Conservation (phyloP, 2,888 invertebrate genomes). For the Dynastes grantii region DNA sequence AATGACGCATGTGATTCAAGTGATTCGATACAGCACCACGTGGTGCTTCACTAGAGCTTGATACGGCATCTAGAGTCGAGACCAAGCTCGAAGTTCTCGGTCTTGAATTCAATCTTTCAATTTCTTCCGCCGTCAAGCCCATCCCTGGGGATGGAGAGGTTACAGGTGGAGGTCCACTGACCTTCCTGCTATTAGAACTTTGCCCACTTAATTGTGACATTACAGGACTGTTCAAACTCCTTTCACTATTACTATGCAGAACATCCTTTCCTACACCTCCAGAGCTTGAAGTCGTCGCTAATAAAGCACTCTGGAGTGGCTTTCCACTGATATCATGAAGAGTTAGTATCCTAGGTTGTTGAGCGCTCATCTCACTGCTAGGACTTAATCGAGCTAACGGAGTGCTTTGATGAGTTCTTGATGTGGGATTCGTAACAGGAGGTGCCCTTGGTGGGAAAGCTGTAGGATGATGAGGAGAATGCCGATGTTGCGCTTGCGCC, state of each 20-base stretch:
- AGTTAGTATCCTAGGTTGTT: slow-evolving; percentile 93
- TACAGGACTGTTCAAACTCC: slow-evolving; percentile 92
- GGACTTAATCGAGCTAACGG: slow-evolving; percentile 92
- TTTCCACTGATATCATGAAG: slow-evolving; percentile 95
- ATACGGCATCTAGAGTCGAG: slow-evolving; percentile 94
- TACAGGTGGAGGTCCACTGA: slow-evolving; percentile 79
- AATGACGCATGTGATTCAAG: slow-evolving; percentile 81
- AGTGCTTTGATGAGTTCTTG: slow-evolving; percentile 89
- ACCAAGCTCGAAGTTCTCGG: slow-evolving; percentile 93
- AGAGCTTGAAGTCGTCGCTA: slow-evolving; percentile 92
- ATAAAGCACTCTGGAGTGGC: slow-evolving; percentile 89
- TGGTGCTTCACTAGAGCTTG: slow-evolving; percentile 88
- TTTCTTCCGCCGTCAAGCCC: slow-evolving; percentile 94
- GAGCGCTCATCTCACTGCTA: slow-evolving; percentile 92
- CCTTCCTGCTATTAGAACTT: slow-evolving; percentile 86
- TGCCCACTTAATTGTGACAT: slow-evolving; percentile 93
- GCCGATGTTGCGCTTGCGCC: slow-evolving; percentile 81
- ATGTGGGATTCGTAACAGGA: slow-evolving; percentile 80
- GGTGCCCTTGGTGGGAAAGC: slow-evolving; percentile 84
- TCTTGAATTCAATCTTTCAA: slow-evolving; percentile 90
- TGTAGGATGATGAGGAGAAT: slow-evolving; percentile 84
- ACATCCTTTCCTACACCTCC: slow-evolving; percentile 91
- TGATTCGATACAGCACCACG: slow-evolving; percentile 80
- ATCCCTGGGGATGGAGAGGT: slow-evolving; percentile 81
- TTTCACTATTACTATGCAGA: slow-evolving; percentile 92